Evolutionary conservation across 2,888 invertebrate genomes (phyloP).

Genomic region (Epicampocera succincta): DNA sequence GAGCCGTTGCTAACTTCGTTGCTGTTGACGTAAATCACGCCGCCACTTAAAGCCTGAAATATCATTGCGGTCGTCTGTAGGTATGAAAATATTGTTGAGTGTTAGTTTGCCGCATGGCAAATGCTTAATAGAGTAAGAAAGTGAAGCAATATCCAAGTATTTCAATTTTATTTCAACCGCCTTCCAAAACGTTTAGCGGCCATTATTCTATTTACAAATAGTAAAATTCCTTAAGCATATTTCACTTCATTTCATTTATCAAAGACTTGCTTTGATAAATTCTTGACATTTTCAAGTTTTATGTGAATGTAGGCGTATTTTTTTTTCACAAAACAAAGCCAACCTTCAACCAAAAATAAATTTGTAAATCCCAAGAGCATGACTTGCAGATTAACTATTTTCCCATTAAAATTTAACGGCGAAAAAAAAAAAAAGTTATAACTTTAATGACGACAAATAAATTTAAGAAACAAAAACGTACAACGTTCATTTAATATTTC

Average conservation of each 20-base stretch:
- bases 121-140: no score
- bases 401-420: background rate
- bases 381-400: slow-evolving; percentile 42
- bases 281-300: slow-evolving; percentile 35
- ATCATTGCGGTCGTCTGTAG: no score
- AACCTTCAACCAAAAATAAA: background rate
- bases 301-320: slow-evolving; percentile 33
- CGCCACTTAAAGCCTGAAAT: no score
- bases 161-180: no score
- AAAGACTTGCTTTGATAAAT: slow-evolving; percentile 6
- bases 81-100: no score
- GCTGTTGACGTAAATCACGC: no score
- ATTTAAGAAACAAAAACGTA: background rate
- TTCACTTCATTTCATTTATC: background rate
- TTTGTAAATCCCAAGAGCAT: slow-evolving; percentile 21
- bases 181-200: no score
- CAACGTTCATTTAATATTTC: slow-evolving; percentile 7
- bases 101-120: no score
- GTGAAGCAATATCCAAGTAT: no score
- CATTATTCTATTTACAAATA: no score
- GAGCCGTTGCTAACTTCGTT: no score
- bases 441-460: slow-evolving; percentile 25
- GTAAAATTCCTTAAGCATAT: no score
- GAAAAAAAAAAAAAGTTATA: background rate
- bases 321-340: background rate